Percentiles rank a stretch among this genome's conserved stretches.
Evolutionary conservation across 2,113 vertebrate genomes (phyloP).

Genomic region (Corapipo altera): DNA sequence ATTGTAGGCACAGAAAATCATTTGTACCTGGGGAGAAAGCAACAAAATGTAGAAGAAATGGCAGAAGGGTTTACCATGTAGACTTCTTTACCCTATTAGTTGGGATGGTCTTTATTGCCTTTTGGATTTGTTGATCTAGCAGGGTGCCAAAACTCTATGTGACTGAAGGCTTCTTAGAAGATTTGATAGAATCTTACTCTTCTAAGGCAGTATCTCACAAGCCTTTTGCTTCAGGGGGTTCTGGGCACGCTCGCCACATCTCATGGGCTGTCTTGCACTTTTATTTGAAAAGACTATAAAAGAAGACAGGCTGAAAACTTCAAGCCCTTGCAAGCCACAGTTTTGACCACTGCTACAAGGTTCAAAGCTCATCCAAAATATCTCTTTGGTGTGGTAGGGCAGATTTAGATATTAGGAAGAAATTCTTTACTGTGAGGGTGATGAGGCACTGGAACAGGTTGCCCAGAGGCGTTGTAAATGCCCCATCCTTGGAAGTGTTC

Average conservation of each 20-base stretch:
- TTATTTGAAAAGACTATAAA: neutral
- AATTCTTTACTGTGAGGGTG: neutral
- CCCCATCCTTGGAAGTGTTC: neutral
- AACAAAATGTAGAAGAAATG: neutral
- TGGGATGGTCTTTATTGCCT: neutral
- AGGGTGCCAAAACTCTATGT: neutral
- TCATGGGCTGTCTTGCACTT: neutral
- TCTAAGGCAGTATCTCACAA: neutral
- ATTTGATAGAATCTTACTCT: neutral
- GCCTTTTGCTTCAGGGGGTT: neutral
- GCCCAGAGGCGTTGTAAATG: neutral
- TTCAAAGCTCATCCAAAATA: neutral
- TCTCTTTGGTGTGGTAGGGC: neutral
- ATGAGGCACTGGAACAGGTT: neutral
- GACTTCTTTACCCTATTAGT: neutral
- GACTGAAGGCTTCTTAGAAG: neutral
- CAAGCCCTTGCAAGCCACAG: neutral
- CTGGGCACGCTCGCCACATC: rapidly evolving
- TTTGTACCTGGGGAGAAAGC: conserved; percentile 18
- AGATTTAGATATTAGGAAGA: neutral
- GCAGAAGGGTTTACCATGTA: neutral
- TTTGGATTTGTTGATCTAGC: conserved; percentile 27
- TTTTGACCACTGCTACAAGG: neutral
- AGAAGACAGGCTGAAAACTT: neutral
- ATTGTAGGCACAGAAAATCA: neutral